A percentile compares a stretch with the other conserved stretches of the same genome.
Conservation (phyloP, 2,888 invertebrate species). For the Phymatocera aterrima region DNA sequence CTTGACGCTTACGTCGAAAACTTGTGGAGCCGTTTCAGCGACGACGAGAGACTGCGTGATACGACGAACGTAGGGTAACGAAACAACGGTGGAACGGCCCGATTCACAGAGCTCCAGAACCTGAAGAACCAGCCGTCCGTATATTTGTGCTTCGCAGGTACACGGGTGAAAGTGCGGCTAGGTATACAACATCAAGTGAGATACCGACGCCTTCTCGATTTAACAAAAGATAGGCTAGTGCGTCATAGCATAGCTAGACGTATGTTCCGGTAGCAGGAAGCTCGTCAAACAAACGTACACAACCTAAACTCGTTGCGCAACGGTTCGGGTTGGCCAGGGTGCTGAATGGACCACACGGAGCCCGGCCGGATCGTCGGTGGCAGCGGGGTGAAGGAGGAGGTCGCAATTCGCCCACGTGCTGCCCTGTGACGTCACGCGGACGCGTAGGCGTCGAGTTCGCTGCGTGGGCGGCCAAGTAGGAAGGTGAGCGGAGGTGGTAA, state of each 20-base stretch:
- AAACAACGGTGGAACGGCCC: too few species aligned
- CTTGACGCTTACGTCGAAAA: too few species aligned
- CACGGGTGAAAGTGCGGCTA: neutral
- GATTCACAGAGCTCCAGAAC: neutral
- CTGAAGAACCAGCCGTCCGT: neutral
- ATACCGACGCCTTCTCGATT: neutral
- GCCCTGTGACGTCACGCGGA: constrained; percentile 73
- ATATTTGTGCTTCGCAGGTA: neutral
- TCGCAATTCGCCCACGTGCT: constrained; percentile 72
- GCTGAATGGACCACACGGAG: constrained; percentile 55
- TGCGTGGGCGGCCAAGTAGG: constrained; percentile 58
- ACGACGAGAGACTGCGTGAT: too few species aligned
- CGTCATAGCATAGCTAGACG: constrained; percentile 20
- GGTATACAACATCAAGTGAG: neutral
- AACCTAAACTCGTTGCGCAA: constrained; percentile 19
- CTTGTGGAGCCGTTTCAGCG: too few species aligned
- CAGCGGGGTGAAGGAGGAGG: constrained; percentile 59
- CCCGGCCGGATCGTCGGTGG: constrained; percentile 59
- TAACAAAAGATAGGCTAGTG: neutral
- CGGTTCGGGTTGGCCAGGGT: constrained; percentile 41
- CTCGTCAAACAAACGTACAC: constrained; percentile 36
- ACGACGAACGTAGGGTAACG: too few species aligned
- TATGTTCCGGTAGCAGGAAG: neutral
- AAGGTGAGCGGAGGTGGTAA: too few species aligned
- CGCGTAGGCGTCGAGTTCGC: constrained; percentile 74